Base-by-base conservation (phyloP, 2,797 vertebrate genomes). In the Synaphobranchus kaupii region DNA sequence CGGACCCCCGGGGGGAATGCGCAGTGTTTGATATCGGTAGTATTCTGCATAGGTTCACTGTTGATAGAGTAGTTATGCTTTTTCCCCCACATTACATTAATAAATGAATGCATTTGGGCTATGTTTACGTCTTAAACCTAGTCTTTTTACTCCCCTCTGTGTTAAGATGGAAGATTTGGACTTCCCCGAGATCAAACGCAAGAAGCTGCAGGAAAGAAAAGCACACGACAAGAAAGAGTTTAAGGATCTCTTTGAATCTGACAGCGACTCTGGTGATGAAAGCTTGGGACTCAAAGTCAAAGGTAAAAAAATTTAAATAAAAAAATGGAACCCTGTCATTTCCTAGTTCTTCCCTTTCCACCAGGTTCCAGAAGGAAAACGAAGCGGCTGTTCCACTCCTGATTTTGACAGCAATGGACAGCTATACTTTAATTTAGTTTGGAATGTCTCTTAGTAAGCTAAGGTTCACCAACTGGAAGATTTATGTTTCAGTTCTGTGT, bases 181-280 rank as follows among this genome's bases (percentile, higher is more conserved):
- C 91, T 95, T 99, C 86, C 98, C 98, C 0, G 97, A 98, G 92
- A 97, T 98, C 89, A 99, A 98, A 87, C 96, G 97, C 8, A 98
- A 84, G 93, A 98, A 95, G 93, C 86, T 94, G 8, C 93, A 94
- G 0, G 96, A 97, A 80, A 96, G 91, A 39, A 98, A 97, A 90
- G 91, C 92, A 0, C 96, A 97, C 84, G 98, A 98, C 90, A 97
- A 97, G 92, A 97, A 95, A 90, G 97, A 97, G 88, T 98, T 99
- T 91, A 97, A 97, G 93, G 97, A 96, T n/a, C 97, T 99, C 60
- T 99, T 99, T 4, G 94, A 98, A 39, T 95, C 97, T 66, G 97
- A 97, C 90, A 97, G 95, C 12, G 96, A 96, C n/a, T 97, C 97
- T 0, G 97, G 97, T 0, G 95, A 94, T 8, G 95, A 94, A 12